Evolutionary conservation across 2,113 vertebrate species (phyloP), one percentile per base, ranked within the genome.

Genomic region (Panthera tigris): DNA sequence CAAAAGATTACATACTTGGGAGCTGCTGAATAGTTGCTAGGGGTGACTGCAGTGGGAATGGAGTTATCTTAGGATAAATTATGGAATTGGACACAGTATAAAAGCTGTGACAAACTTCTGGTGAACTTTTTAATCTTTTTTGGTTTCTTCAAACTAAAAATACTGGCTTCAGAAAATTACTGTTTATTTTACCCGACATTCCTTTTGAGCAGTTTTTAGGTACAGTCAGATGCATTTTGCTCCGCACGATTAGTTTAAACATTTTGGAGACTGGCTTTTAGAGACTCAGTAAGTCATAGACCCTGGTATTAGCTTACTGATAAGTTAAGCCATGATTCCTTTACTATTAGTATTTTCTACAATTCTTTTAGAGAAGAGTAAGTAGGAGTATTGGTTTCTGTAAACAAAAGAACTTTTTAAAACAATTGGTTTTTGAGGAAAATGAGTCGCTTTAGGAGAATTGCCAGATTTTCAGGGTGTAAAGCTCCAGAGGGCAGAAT

Each of bases 371-470:
- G 68, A 84, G 91, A 84, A 93, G 41, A 97, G 10, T 88, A 88
- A 90, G 21, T 90, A 41, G 1, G 18, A 81, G 48, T 95, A 79
- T 78, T 63, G 65, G 27, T 86, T 96, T 96, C 45, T 96, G 4
- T 94, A 93, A 89, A 63, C 16, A 50, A 0, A n/a, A 63, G 33
- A 69, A 68, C 18, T 89, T 95, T 95, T 91, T 71, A 65, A 96
- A 96, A 94, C 63, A 55, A 33, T 39, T 76, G 14, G 21, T 68
- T 96, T 96, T 95, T 50, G 69, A 89, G 63, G 31, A 94, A 92
- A 94, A 97, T 33, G 29, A 87, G 33, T 84, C 25, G 21, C 25
- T 36, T 74, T 71, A 57, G 7, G 45, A 73, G 23, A 96, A 92
- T 41, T 95, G 36, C 55, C n/a, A 68, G 16, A 29, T 91, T 94